Percentiles rank a stretch among this genome's conserved stretches.
Conservation (phyloP, 1,140 invertebrate genomes). For the Anadara kagoshimensis region DNA sequence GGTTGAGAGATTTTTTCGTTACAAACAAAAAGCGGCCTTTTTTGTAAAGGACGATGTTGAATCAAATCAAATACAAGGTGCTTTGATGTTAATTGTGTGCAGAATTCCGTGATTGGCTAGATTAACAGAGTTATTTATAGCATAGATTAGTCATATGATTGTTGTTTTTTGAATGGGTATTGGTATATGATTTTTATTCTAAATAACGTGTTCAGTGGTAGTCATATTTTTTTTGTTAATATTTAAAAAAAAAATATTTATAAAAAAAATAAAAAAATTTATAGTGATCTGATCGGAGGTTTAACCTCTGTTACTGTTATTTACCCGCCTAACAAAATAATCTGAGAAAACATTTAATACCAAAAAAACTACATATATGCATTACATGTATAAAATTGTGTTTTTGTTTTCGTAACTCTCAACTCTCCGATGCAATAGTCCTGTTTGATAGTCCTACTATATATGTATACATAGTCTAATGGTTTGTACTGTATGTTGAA, state of each 20-base stretch:
- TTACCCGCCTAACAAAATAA: background rate
- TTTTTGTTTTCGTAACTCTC: conserved; percentile 9
- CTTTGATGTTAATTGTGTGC: too few relatives aligned
- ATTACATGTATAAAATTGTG: conserved; percentile 30
- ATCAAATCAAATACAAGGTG: too few relatives aligned
- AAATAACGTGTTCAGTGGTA: conserved; percentile 7
- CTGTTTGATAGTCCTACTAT: conserved; percentile 13
- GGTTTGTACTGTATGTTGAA: conserved; percentile 4
- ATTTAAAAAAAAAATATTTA: too few relatives aligned
- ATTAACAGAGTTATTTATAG: too few relatives aligned
- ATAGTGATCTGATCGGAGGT: conserved; percentile 17
- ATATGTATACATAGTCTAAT: conserved; percentile 15
- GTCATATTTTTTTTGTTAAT: too few relatives aligned
- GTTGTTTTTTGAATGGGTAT: conserved; percentile 36
- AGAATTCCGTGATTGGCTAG: too few relatives aligned
- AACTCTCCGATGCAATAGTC: conserved; percentile 23
- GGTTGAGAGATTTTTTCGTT: too few relatives aligned
- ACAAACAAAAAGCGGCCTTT: too few relatives aligned
- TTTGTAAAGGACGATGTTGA: too few relatives aligned
- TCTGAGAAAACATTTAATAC: too few relatives aligned
- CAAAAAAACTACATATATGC: conserved; percentile 15
- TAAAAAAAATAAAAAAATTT: background rate
- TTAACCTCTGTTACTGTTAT: background rate
- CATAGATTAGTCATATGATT: conserved; percentile 15
- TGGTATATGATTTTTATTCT: conserved; percentile 7